Percentiles rank a stretch among this genome's conserved stretches.
Evolutionary conservation across 2,113 vertebrate genomes (phyloP).

Genomic region (Hippocampus barbouri): DNA sequence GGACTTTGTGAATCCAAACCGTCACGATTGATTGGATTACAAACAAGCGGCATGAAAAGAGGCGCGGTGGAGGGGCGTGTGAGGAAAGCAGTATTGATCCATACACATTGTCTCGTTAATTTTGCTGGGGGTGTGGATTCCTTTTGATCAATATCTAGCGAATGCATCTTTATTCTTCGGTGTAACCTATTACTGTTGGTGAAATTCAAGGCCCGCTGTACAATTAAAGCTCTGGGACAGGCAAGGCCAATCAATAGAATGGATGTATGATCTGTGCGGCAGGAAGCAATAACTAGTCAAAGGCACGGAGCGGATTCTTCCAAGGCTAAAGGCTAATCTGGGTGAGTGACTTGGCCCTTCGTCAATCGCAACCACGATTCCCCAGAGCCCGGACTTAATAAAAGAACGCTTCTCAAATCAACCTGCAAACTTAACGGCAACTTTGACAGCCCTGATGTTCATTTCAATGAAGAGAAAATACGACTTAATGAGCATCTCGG

Average conservation of each 20-base stretch:
- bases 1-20: not conserved
- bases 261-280: constrained; percentile 66
- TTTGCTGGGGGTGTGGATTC: constrained; percentile 74
- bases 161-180: constrained; percentile 76
- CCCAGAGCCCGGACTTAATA: constrained; percentile 36
- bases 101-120: constrained; percentile 76
- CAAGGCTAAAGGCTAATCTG: constrained; percentile 70
- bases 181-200: constrained; percentile 76
- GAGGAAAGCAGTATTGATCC: constrained; percentile 68
- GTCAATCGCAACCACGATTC: constrained; percentile 34
- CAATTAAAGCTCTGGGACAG: constrained; percentile 72
- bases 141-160: constrained; percentile 67
- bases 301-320: constrained; percentile 52
- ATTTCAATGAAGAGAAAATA: no score
- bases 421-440: no score
- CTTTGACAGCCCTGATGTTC: no score
- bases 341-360: constrained; percentile 40
- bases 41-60: not conserved
- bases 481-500: no score
- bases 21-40: constrained; percentile 26
- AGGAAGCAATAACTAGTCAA: constrained; percentile 69
- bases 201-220: constrained; percentile 64
- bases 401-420: not conserved
- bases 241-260: constrained; percentile 66
- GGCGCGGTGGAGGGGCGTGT: constrained; percentile 16